Conservation (phyloP, 2,113 vertebrate species). For the Gymnarchus niloticus region DNA sequence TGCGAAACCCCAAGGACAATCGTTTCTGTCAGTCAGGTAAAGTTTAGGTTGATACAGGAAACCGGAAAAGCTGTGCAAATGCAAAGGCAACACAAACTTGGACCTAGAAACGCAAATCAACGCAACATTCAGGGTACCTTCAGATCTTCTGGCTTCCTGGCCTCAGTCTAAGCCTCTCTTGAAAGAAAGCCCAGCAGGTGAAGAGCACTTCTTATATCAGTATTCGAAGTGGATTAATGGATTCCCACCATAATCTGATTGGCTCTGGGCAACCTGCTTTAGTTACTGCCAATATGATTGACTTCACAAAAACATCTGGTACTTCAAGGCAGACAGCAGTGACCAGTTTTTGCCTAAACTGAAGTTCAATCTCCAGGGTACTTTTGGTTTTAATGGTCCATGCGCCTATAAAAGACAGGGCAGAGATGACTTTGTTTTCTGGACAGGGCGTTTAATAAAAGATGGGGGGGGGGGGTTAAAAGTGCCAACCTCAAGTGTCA, state of each 20-base stretch:
- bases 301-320: too few species aligned
- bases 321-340: constrained; percentile 12
- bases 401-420: background rate
- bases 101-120: background rate
- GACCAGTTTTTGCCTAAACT: background rate
- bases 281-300: background rate
- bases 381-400: background rate
- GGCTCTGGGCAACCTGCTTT: background rate
- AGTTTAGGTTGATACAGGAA: constrained; percentile 15
- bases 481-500: background rate
- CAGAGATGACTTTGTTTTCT: background rate
- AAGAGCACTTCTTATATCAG: constrained; percentile 15
- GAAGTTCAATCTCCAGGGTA: constrained; percentile 1
- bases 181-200: background rate
- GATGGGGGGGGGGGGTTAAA: background rate
- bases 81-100: background rate
- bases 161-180: constrained; percentile 13
- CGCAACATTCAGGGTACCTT: background rate
- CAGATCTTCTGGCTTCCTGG: background rate
- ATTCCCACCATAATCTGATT: constrained; percentile 20
- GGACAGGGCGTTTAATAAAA: background rate
- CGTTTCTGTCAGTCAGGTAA: constrained; percentile 24
- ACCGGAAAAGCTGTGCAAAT: background rate
- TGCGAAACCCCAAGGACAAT: constrained; percentile 4
- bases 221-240: constrained; percentile 30